Percentiles rank a stretch among this genome's conserved stretches.
phyloP scores from a whole-genome alignment of 2,888 invertebrate genomes.

The Ariolimax columbianus region DNA sequence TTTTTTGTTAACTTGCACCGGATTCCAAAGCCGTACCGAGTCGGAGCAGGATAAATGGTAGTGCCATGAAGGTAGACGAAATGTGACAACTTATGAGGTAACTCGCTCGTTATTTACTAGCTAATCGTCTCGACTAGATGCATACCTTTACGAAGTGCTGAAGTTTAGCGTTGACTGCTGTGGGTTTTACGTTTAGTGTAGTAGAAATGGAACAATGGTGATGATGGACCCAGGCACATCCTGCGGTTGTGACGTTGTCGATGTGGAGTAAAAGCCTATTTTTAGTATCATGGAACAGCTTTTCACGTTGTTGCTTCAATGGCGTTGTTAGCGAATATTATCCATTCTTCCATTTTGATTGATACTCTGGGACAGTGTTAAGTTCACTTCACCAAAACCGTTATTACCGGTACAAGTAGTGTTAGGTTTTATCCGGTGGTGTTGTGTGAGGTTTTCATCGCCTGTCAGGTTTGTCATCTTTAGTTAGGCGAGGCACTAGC shows the following conservation, averaged over 20 bases:
- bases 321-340: slow-evolving; percentile 17
- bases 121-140: background rate
- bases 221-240: background rate
- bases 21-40: slow-evolving; percentile 45
- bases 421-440: background rate
- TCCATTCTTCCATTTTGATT: background rate
- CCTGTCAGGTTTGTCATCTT: too few species aligned
- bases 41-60: background rate
- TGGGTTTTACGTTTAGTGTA: background rate
- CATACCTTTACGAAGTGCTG: background rate
- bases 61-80: slow-evolving; percentile 34
- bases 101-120: background rate
- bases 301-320: slow-evolving; percentile 47
- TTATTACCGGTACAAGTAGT: background rate
- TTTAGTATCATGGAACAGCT: slow-evolving; percentile 37
- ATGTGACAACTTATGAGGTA: slow-evolving; percentile 37
- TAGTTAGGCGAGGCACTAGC: too few species aligned
- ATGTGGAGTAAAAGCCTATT: slow-evolving; percentile 48
- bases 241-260: slow-evolving; percentile 41
- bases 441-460: too few species aligned
- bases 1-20: slow-evolving; percentile 41
- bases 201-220: slow-evolving; percentile 32
- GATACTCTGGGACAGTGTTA: background rate
- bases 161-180: background rate
- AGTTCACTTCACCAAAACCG: background rate